Evolutionary conservation across 2,797 vertebrate species (phyloP).

Genomic region (Argyrosomus regius): DNA sequence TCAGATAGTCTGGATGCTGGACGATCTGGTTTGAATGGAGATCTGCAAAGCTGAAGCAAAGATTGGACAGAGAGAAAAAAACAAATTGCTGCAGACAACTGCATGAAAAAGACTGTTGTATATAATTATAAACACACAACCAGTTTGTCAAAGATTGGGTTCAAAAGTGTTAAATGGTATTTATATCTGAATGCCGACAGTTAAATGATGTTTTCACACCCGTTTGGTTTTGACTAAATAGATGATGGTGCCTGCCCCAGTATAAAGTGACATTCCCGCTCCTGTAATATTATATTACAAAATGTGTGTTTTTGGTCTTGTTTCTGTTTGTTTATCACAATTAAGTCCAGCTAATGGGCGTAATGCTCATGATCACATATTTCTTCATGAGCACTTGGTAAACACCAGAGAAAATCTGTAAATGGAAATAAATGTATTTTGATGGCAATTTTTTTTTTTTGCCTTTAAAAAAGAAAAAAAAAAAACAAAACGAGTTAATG

Average conservation of each 20-base stretch:
- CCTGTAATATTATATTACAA: too few relatives aligned
- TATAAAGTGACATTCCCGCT: too few relatives aligned
- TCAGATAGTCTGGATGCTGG: background rate
- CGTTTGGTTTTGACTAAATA: background rate
- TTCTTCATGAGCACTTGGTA: background rate
- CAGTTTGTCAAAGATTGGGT: background rate
- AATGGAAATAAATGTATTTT: background rate
- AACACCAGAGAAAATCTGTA: background rate
- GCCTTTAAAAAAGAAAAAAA: too few relatives aligned
- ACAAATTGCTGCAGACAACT: background rate
- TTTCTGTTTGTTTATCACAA: background rate
- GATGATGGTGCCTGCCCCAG: too few relatives aligned
- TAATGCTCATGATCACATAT: background rate
- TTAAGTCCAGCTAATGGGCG: background rate
- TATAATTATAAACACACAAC: constrained; percentile 3
- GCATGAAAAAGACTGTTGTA: background rate
- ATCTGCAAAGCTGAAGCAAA: background rate
- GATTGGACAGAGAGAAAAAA: background rate
- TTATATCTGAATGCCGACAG: background rate
- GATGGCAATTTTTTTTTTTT: too few relatives aligned
- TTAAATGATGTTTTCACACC: background rate
- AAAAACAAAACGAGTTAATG: too few relatives aligned
- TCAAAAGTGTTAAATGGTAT: constrained; percentile 1
- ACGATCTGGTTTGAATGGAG: background rate
- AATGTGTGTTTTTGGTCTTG: background rate